These are phyloP conservation scores for Crossocerus cetratus DNA, from an alignment of 2,888 invertebrate species.

Conservation along the genomic window DNA sequence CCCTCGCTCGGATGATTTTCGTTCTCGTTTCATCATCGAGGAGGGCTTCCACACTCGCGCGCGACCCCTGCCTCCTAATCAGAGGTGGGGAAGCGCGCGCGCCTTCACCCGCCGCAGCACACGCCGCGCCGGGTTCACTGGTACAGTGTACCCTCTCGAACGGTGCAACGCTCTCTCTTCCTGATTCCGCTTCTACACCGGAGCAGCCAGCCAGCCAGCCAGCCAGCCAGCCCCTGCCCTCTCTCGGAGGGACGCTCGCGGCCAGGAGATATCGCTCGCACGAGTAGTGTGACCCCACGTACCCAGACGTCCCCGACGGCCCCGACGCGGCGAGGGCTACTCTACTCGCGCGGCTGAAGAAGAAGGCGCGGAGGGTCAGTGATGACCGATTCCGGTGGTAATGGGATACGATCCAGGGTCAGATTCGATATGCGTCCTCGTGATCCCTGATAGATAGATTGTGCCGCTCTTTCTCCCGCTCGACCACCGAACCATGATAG, in stretches of 20 bases:
- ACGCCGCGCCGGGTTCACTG: slow-evolving; percentile 71
- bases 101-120: slow-evolving; percentile 52
- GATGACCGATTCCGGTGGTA: slow-evolving; percentile 64
- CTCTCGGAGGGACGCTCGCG: slow-evolving; percentile 8
- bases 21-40: neutral
- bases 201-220: too few relatives aligned
- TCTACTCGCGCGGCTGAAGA: slow-evolving; percentile 24
- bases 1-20: slow-evolving; percentile 12
- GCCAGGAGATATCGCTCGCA: slow-evolving; percentile 27
- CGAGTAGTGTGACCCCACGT: slow-evolving; percentile 32
- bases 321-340: slow-evolving; percentile 17
- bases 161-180: slow-evolving; percentile 75
- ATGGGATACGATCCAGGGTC: slow-evolving; percentile 62
- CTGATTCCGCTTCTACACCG: slow-evolving; percentile 67
- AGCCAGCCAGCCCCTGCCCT: slow-evolving; percentile 32
- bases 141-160: slow-evolving; percentile 74
- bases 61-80: slow-evolving; percentile 1
- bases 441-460: slow-evolving; percentile 7
- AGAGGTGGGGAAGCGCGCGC: slow-evolving; percentile 43
- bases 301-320: too few relatives aligned
- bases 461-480: too few relatives aligned
- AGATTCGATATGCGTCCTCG: slow-evolving; percentile 47
- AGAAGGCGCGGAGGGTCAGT: slow-evolving; percentile 55
- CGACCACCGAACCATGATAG: too few relatives aligned
- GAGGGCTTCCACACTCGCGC: neutral